Conservation (phyloP, 2,888 invertebrate genomes). For the Trisateles emortualis region DNA sequence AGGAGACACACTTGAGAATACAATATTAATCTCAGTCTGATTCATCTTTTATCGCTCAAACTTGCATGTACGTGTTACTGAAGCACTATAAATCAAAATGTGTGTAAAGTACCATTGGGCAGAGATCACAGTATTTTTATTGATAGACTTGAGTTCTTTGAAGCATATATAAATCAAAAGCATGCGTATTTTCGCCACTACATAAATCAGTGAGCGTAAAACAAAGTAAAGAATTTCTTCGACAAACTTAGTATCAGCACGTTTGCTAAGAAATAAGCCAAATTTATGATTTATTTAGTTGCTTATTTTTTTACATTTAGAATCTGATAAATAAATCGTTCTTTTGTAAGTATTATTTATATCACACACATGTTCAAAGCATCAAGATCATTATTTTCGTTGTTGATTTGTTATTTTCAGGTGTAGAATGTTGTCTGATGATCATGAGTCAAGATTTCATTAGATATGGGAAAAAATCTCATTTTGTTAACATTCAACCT, state of each 20-base stretch:
- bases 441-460: too few species aligned
- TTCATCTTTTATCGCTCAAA: slow-evolving; percentile 80
- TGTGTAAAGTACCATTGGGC: slow-evolving; percentile 50
- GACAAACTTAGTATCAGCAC: slow-evolving; percentile 2
- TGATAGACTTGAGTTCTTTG: slow-evolving; percentile 21
- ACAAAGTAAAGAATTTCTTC: slow-evolving; percentile 17
- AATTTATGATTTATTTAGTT: slow-evolving; percentile 9
- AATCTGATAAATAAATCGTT: too few species aligned
- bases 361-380: too few species aligned
- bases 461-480: too few species aligned
- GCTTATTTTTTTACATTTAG: too few species aligned
- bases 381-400: too few species aligned
- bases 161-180: slow-evolving; percentile 35
- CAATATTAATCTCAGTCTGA: slow-evolving; percentile 74
- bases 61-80: slow-evolving; percentile 64
- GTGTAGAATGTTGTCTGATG: too few species aligned
- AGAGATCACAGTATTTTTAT: slow-evolving; percentile 47
- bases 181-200: slow-evolving; percentile 23
- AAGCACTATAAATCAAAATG: slow-evolving; percentile 70
- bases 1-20: slow-evolving; percentile 63
- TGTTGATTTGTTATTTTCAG: too few species aligned
- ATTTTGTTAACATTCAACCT: too few species aligned
- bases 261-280: not conserved
- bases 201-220: slow-evolving; percentile 13
- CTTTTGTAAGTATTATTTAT: too few species aligned